Base-by-base conservation (phyloP, 2,888 invertebrate species). In the Drosophila cracens region DNA sequence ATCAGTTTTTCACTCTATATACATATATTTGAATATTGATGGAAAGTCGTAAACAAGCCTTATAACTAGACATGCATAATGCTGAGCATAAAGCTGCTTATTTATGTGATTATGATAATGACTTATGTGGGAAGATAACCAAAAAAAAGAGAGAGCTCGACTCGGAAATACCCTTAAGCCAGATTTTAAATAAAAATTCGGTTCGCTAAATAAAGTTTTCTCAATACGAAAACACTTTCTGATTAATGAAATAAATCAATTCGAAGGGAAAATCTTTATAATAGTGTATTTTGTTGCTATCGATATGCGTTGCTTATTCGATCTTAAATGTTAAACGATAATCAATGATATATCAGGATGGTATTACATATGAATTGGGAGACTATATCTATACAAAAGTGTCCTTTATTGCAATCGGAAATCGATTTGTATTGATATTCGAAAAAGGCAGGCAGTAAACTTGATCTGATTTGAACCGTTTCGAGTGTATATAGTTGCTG, bases 101-200 rank as follows among this genome's bases (percentile, higher is more conserved):
- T 58, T 58, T 46, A 46, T 58, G 46, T 33, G 25, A 25, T 21
- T 58, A 62, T 62, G 57, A 33, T 54, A 33, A 62, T 62, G 18
- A 33, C 40, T 33, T 54, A 54, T 53, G 18, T 40, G 25, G 16
- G 5, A 46, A 46, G 2, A 13, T 46, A 8, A 25, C 21, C 7
- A 16, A 7, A 21, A 46, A 38, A 7, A 36, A 18, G 8, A 38
- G 8, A 13, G 13, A 21, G 21, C 46, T 21, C 16, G 25, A 46
- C 25, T 25, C 25, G 16, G 7, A 25, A 16, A 46, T 33, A 46
- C 58, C 46, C 46, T n/a, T n/a, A 18, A 18, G 11, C 11, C 16
- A 43, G 21, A 25, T 16, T 25, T 46, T 7, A 3, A 21, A 43
- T 43, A 21, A 13, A 13, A 36, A 5, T 21, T 43, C 21, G 6